Percentiles rank a stretch among this genome's conserved stretches.
These are phyloP conservation scores for Synergus laeviventris DNA, from an alignment of 2,888 invertebrate species.

Conservation along the genomic window DNA sequence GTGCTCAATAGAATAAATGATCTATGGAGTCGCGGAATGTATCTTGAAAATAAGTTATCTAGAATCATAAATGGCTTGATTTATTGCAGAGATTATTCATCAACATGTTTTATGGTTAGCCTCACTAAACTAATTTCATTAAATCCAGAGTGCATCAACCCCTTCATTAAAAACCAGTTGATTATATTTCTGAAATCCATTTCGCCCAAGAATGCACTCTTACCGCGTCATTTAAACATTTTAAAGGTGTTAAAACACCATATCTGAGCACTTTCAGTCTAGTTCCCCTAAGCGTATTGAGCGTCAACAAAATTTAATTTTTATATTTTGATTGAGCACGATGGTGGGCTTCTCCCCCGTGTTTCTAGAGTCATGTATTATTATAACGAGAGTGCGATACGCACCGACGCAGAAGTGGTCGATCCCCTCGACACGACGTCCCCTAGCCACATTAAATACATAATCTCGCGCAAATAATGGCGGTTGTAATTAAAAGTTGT, in stretches of 20 bases:
- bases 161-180: not conserved
- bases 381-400: slow-evolving; percentile 34
- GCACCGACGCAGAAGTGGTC: slow-evolving; percentile 38
- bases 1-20: not conserved
- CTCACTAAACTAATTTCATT: not conserved
- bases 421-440: slow-evolving; percentile 35
- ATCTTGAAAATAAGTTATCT: too few relatives aligned
- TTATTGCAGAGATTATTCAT: too few relatives aligned
- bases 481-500: slow-evolving; percentile 62
- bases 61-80: too few relatives aligned
- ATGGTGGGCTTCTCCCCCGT: slow-evolving; percentile 4
- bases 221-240: not conserved
- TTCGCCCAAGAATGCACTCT: not conserved
- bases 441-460: slow-evolving; percentile 45
- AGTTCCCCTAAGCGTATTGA: slow-evolving; percentile 14
- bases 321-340: slow-evolving; percentile 24
- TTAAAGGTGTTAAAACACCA: slow-evolving; percentile 6
- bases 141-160: not conserved
- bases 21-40: not conserved
- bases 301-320: slow-evolving; percentile 24
- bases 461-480: slow-evolving; percentile 59
- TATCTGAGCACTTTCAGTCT: slow-evolving; percentile 7
- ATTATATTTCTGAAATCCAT: not conserved
- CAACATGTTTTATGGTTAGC: too few relatives aligned
- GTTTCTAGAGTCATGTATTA: slow-evolving; percentile 28